These are phyloP conservation scores for Perizoma flavofasciatum DNA, from an alignment of 2,888 invertebrate genomes.

Conservation along the genomic window DNA sequence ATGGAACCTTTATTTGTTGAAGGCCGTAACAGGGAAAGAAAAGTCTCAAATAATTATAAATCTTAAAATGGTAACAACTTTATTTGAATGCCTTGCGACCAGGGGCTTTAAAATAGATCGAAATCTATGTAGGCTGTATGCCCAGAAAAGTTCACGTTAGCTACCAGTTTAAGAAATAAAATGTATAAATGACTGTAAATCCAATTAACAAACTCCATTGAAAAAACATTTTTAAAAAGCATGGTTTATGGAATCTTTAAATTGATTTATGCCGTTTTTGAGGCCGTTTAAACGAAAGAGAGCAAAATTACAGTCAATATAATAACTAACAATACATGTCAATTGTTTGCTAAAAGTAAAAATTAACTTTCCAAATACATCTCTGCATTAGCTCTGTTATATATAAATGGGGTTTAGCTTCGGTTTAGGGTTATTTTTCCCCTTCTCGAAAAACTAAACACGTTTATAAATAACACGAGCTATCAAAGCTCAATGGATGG, in stretches of 20 bases:
- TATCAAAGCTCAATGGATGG: too few relatives aligned
- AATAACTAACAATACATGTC: slow-evolving; percentile 23
- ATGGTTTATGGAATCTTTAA: slow-evolving; percentile 22
- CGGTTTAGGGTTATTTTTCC: neutral
- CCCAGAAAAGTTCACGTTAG: too few relatives aligned
- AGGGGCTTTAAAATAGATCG: too few relatives aligned
- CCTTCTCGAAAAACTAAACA: too few relatives aligned
- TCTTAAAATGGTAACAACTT: too few relatives aligned
- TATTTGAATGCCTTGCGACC: too few relatives aligned
- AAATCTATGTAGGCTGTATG: too few relatives aligned
- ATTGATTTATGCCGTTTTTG: slow-evolving; percentile 28
- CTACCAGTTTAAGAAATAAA: too few relatives aligned
- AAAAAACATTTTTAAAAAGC: slow-evolving; percentile 21
- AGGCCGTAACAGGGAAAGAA: slow-evolving; percentile 57
- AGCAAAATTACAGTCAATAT: slow-evolving; percentile 32
- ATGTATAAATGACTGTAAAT: slow-evolving; percentile 5
- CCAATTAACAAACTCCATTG: slow-evolving; percentile 16
- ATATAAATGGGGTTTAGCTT: neutral
- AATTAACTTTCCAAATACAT: slow-evolving; percentile 17
- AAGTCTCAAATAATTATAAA: slow-evolving; percentile 15
- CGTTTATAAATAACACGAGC: too few relatives aligned
- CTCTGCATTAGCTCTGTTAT: slow-evolving; percentile 3
- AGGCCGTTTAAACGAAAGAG: slow-evolving; percentile 38
- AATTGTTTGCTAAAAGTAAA: slow-evolving; percentile 23
- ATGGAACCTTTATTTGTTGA: slow-evolving; percentile 74